Base-by-base conservation (phyloP, 2,888 invertebrate species). In the Meiosimyza platycephala region DNA sequence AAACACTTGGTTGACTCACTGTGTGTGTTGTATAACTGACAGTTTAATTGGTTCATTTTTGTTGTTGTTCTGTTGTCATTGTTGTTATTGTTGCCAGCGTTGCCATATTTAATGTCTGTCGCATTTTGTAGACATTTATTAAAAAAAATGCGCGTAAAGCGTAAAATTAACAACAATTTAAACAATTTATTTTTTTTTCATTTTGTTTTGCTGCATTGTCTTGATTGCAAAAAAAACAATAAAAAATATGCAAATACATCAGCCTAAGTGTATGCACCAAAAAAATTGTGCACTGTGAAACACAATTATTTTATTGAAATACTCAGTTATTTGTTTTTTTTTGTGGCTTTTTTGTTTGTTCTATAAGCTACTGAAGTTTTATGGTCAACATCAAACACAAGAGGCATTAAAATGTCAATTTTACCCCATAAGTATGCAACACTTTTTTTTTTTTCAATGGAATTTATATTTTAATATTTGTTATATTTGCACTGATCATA, bases 21-120 rank as follows among this genome's bases (percentile, higher is more conserved):
- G 62, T 63, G 40, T 9, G 40, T 67, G 64, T 80, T 82, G 79
- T 80, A 84, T 79, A 80, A 81, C 82, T 82, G 84, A 84, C 84
- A 84, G 84, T 83, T 83, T 83, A 83, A 83, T 83, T 83, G 83
- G 82, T 83, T 80, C 79, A 81, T 80, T 83, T 83, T 82, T 81
- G 79, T 79, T 82, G 76, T 54, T n/a, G 55, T 83, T 83, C 83
- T 81, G 79, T 79, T 82, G 76, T 54, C 7, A 12, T 82, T 81
- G 79, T 79, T 82, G 76, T 54, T n/a, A 12, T 16, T 40, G 40
- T 40, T 40, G 40, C 40, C 40, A 40, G 40, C 40, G 40, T 40
- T 40, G 40, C 47, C 54, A 6, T 70, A 22, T 62, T 33, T 18
- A 28, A 63, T 67, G 72, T 67, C 48, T 59, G 66, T 67, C 62